Percentiles rank a stretch among this genome's conserved stretches.
These are phyloP conservation scores for Aleiodes sp. DNA, from an alignment of 1,140 invertebrate genomes.

Conservation along the genomic window DNA sequence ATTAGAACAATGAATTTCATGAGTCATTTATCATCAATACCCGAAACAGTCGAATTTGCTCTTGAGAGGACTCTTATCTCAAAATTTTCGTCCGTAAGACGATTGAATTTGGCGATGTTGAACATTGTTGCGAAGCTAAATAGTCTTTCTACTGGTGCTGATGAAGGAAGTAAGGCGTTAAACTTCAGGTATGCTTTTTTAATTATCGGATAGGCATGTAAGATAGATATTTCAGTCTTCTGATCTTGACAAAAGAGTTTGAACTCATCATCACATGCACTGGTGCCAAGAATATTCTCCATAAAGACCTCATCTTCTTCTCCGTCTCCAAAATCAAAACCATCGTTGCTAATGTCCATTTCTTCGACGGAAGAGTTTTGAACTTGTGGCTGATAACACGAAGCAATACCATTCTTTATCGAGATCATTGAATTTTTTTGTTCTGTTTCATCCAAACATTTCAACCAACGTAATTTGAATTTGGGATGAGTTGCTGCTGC, in stretches of 20 bases:
- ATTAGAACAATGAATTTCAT: too few relatives aligned
- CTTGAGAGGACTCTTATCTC: constrained; percentile 9
- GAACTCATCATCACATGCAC: not conserved
- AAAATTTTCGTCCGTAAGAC: constrained; percentile 24
- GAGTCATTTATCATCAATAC: too few relatives aligned
- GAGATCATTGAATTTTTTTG: not conserved
- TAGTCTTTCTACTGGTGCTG: constrained; percentile 35
- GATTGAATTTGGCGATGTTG: constrained; percentile 19
- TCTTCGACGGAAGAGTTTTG: too few relatives aligned
- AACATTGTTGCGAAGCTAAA: constrained; percentile 33
- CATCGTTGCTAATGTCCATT: too few relatives aligned
- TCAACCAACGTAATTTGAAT: constrained; percentile 15
- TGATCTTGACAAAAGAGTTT: constrained; percentile 3
- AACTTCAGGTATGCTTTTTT: constrained; percentile 32
- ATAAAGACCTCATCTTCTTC: too few relatives aligned
- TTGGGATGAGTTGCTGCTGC: constrained; percentile 7
- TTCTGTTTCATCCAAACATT: not conserved
- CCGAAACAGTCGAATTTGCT: too few relatives aligned
- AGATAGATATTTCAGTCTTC: not conserved
- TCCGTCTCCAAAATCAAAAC: too few relatives aligned
- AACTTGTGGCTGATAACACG: too few relatives aligned
- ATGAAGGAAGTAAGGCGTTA: constrained; percentile 36
- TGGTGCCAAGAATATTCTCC: not conserved
- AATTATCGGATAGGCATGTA: constrained; percentile 14
- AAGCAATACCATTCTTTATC: not conserved